Percentiles rank a stretch among this genome's conserved stretches.
Conservation (phyloP, 2,113 vertebrate species). For the Oenanthe oenanthe region DNA sequence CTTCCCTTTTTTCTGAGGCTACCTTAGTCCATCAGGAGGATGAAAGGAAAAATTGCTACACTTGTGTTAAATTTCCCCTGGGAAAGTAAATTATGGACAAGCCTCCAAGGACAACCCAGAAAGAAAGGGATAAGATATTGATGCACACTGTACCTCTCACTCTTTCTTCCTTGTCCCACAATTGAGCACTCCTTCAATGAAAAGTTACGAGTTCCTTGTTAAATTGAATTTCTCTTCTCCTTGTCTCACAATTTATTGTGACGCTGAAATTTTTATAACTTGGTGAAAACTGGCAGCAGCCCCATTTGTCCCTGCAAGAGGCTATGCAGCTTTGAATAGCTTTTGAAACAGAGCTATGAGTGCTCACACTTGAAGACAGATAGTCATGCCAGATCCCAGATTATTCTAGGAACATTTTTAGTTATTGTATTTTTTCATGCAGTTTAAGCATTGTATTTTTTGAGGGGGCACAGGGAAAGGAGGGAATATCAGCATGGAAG, state of each 20-base stretch:
- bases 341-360: slow-evolving; percentile 41
- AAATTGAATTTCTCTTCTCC: slow-evolving; percentile 72
- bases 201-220: slow-evolving; percentile 70
- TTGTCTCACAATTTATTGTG: slow-evolving; percentile 71
- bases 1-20: neutral
- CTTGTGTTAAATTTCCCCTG: slow-evolving; percentile 75
- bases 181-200: slow-evolving; percentile 67
- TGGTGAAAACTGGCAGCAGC: slow-evolving; percentile 61
- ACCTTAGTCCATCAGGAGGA: slow-evolving; percentile 62
- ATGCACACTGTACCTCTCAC: slow-evolving; percentile 58
- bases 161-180: slow-evolving; percentile 61
- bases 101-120: slow-evolving; percentile 67
- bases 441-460: neutral
- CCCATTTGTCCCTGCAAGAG: slow-evolving; percentile 67
- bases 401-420: slow-evolving; percentile 43
- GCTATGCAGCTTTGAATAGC: slow-evolving; percentile 49
- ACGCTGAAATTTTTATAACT: slow-evolving; percentile 72
- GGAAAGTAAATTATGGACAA: slow-evolving; percentile 73
- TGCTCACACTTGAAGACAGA: slow-evolving; percentile 31
- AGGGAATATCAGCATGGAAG: neutral
- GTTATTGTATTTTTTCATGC: slow-evolving; percentile 25
- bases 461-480: neutral
- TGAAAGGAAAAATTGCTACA: slow-evolving; percentile 74
- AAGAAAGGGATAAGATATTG: slow-evolving; percentile 68
- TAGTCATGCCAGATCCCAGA: slow-evolving; percentile 30